Conservation (phyloP, 2,888 invertebrate genomes). For the Papilio protenor region DNA sequence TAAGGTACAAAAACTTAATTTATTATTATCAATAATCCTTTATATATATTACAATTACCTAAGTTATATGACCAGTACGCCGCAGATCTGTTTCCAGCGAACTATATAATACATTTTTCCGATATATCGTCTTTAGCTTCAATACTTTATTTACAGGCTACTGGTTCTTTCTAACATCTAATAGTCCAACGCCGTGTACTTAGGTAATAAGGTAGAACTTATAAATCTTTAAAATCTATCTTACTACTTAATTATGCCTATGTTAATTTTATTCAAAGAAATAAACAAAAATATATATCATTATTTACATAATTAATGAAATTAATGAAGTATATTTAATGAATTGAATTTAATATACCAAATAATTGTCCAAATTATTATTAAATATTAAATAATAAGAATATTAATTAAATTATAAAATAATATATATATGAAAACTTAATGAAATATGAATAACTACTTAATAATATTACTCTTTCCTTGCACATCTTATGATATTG, state of each 20-base stretch:
- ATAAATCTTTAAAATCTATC: neutral
- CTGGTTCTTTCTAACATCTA: constrained; percentile 4
- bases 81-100: constrained; percentile 40
- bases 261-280: neutral
- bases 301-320: constrained; percentile 16
- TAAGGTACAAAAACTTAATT: constrained; percentile 33
- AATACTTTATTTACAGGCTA: constrained; percentile 32
- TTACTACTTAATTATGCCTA: neutral
- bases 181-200: constrained; percentile 4
- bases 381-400: neutral
- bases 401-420: neutral
- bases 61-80: constrained; percentile 22
- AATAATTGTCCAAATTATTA: neutral
- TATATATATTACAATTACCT: constrained; percentile 33
- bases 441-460: neutral
- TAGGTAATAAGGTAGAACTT: neutral
- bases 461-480: neutral
- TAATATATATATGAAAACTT: neutral
- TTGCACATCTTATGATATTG: neutral
- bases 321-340: constrained; percentile 7
- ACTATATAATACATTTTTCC: neutral
- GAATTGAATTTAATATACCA: neutral
- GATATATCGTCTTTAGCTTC: neutral
- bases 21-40: constrained; percentile 36
- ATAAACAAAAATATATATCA: constrained; percentile 21